Percentiles rank a stretch among this genome's conserved stretches.
Conservation (phyloP, 2,113 vertebrate species). For the Coreoperca whiteheadi region DNA sequence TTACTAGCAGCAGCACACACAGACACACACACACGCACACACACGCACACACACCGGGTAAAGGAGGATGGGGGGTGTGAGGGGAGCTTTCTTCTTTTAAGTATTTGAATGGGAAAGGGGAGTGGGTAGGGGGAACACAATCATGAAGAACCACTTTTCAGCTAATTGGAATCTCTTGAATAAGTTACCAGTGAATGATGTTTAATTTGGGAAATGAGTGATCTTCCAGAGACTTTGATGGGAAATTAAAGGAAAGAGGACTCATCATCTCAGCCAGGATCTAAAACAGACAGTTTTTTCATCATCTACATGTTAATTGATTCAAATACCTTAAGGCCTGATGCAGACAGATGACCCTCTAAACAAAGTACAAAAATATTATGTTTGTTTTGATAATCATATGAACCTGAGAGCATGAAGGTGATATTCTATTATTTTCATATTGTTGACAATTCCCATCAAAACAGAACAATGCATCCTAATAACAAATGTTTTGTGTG, state of each 20-base stretch:
- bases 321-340: conserved; percentile 33
- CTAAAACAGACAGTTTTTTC: conserved; percentile 15
- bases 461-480: not conserved
- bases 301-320: conserved; percentile 38
- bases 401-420: no score
- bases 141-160: conserved; percentile 88
- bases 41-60: conserved; percentile 47
- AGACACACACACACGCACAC: no score
- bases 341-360: not conserved
- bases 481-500: not conserved
- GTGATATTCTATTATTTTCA: not conserved
- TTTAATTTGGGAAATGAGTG: conserved; percentile 92
- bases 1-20: conserved; percentile 75
- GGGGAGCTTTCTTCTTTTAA: conserved; percentile 75
- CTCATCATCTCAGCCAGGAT: conserved; percentile 81
- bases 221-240: conserved; percentile 91
- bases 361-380: conserved; percentile 19
- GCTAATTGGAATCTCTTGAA: conserved; percentile 93
- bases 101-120: conserved; percentile 80
- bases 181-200: conserved; percentile 91
- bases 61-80: conserved; percentile 43
- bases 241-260: conserved; percentile 90
- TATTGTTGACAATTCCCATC: not conserved
- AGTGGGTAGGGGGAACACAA: conserved; percentile 80
- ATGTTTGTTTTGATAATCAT: not conserved